Conservation (phyloP, 2,113 vertebrate genomes). For the Orientallactaga bullata region DNA sequence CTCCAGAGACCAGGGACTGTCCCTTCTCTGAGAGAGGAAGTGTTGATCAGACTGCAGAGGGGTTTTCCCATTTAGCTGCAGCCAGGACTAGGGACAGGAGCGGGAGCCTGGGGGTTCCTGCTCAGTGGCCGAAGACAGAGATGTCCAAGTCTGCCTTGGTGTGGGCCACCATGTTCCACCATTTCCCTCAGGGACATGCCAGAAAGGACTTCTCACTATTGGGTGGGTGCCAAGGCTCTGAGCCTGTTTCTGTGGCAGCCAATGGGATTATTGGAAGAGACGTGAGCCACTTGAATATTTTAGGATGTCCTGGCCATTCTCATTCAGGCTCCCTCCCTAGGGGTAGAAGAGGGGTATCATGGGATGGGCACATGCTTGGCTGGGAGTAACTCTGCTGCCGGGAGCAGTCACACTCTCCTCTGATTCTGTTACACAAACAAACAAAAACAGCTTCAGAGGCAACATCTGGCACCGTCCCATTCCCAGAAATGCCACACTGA, state of each 20-base stretch:
- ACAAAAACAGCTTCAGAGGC: slow-evolving; percentile 21
- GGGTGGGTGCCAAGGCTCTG: neutral
- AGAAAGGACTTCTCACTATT: neutral
- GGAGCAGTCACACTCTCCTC: slow-evolving; percentile 11
- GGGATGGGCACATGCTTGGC: neutral
- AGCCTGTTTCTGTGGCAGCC: neutral
- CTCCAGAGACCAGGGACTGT: slow-evolving; percentile 63
- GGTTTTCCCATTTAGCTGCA: neutral
- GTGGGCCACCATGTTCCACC: neutral
- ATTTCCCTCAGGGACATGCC: neutral
- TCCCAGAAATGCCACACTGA: slow-evolving; percentile 18
- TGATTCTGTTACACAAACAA: slow-evolving; percentile 46
- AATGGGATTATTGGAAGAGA: neutral
- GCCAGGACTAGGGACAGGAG: neutral
- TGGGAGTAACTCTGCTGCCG: neutral
- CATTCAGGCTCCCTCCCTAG: neutral
- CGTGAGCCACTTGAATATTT: neutral
- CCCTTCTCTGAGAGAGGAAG: slow-evolving; percentile 26
- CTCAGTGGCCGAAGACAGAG: neutral
- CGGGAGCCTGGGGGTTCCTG: neutral
- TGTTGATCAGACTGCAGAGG: neutral
- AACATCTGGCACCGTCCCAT: slow-evolving; percentile 36
- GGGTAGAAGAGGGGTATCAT: neutral
- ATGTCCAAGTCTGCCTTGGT: neutral
- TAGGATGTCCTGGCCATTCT: neutral